These are phyloP conservation scores for Meandrina meandrites DNA, from an alignment of 92 coral and sea anemone genomes.

Conservation along the genomic window DNA sequence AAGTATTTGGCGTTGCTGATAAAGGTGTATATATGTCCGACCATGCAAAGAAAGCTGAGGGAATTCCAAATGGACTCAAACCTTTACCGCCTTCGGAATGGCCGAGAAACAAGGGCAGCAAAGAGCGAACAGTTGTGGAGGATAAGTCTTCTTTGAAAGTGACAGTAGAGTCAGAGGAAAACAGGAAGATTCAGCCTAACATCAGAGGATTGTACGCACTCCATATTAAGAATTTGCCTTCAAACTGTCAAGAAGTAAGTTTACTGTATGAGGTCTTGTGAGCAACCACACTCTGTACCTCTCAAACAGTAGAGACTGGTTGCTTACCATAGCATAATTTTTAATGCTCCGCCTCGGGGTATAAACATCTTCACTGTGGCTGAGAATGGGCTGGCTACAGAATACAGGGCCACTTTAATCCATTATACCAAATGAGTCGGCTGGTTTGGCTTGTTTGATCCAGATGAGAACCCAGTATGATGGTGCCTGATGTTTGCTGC, in stretches of 20 bases:
- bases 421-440: too few species aligned
- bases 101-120: conserved; percentile 47
- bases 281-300: too few species aligned
- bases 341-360: too few species aligned
- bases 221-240: conserved; percentile 64
- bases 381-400: too few species aligned
- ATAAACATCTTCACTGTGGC: too few species aligned
- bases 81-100: conserved; percentile 71
- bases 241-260: conserved; percentile 57
- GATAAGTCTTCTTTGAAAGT: conserved; percentile 44
- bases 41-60: conserved; percentile 83
- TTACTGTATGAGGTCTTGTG: background rate
- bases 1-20: conserved; percentile 74
- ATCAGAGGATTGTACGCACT: conserved; percentile 58
- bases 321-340: too few species aligned
- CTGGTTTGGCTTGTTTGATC: too few species aligned
- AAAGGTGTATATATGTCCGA: conserved; percentile 70
- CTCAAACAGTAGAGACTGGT: too few species aligned
- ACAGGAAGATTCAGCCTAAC: conserved; percentile 38
- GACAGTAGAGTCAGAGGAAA: conserved; percentile 33
- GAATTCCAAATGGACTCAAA: conserved; percentile 42
- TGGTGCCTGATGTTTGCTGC: too few species aligned
- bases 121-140: conserved; percentile 38
- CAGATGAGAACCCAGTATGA: too few species aligned
- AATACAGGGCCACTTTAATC: too few species aligned